Conservation (phyloP, 2,888 invertebrate genomes). For the Drosophila prostipennis region DNA sequence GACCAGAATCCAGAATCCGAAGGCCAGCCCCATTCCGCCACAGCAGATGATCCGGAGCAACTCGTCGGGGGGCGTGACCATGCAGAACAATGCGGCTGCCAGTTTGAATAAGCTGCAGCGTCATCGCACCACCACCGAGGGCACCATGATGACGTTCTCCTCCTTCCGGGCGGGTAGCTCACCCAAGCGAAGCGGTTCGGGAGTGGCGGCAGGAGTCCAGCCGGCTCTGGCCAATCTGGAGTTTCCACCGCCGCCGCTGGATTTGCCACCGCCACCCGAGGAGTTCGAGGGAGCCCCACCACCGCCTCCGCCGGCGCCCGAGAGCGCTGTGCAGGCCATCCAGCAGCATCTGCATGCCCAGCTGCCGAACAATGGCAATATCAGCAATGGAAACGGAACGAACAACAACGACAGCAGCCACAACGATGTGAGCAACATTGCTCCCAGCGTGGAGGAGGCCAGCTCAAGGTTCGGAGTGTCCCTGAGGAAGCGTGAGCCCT, state of each 20-base stretch:
- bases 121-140: slow-evolving; percentile 85
- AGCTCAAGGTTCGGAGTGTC: slow-evolving; percentile 90
- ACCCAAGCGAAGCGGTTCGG: slow-evolving; percentile 86
- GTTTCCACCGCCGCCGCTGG: slow-evolving; percentile 94
- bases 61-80: slow-evolving; percentile 92
- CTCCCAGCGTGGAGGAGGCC: slow-evolving; percentile 90
- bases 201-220: slow-evolving; percentile 85
- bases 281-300: slow-evolving; percentile 85
- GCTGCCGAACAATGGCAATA: slow-evolving; percentile 44
- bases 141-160: slow-evolving; percentile 84
- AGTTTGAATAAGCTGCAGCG: slow-evolving; percentile 86
- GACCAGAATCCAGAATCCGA: slow-evolving; percentile 23
- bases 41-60: slow-evolving; percentile 95
- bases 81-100: slow-evolving; percentile 87
- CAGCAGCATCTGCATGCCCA: slow-evolving; percentile 68
- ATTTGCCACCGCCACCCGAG: slow-evolving; percentile 91
- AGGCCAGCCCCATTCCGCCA: slow-evolving; percentile 44
- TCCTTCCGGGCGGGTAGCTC: slow-evolving; percentile 87
- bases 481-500: slow-evolving; percentile 88
- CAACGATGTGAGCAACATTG: slow-evolving; percentile 87
- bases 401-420: slow-evolving; percentile 69
- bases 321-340: slow-evolving; percentile 64
- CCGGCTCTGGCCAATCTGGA: slow-evolving; percentile 92
- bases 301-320: slow-evolving; percentile 75
- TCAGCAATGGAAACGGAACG: slow-evolving; percentile 21